These are phyloP conservation scores for Suncus etruscus DNA, from an alignment of 2,113 vertebrate genomes.

Conservation along the genomic window DNA sequence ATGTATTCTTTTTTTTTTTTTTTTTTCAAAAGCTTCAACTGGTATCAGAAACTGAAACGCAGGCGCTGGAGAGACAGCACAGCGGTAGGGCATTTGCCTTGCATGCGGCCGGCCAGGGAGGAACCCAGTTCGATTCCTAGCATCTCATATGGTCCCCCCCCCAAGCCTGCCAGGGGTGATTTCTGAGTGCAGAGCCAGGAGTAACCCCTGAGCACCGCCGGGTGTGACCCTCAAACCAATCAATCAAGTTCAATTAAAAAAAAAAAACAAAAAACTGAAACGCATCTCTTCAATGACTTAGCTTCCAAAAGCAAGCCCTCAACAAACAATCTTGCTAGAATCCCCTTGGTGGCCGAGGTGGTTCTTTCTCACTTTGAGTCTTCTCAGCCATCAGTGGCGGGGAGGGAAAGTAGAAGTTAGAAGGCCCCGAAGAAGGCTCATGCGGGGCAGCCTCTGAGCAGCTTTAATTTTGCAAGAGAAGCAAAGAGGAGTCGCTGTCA, in stretches of 20 bases:
- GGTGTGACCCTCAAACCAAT: no score
- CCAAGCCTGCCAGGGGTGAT: no score
- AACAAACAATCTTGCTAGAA: neutral
- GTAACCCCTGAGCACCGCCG: no score
- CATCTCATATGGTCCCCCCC: no score
- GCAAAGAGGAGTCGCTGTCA: conserved; percentile 46
- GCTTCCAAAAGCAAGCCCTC: neutral
- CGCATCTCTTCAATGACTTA: neutral
- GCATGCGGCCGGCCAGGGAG: no score
- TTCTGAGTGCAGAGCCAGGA: no score
- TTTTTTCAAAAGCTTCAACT: neutral
- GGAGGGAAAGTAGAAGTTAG: conserved; percentile 32
- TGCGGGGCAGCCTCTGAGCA: neutral
- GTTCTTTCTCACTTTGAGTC: neutral
- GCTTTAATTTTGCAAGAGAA: conserved; percentile 64
- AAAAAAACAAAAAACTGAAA: no score
- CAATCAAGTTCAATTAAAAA: no score
- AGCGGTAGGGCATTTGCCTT: no score
- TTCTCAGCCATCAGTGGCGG: neutral
- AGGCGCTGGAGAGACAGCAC: no score
- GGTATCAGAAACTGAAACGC: conserved; percentile 10
- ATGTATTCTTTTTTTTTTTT: no score
- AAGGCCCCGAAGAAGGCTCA: neutral
- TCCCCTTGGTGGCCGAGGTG: neutral
- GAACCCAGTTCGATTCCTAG: no score